Evolutionary conservation across 1,140 invertebrate species (phyloP), one percentile per base, ranked within the genome.

Genomic region (Macrosteles quadrilineatus): DNA sequence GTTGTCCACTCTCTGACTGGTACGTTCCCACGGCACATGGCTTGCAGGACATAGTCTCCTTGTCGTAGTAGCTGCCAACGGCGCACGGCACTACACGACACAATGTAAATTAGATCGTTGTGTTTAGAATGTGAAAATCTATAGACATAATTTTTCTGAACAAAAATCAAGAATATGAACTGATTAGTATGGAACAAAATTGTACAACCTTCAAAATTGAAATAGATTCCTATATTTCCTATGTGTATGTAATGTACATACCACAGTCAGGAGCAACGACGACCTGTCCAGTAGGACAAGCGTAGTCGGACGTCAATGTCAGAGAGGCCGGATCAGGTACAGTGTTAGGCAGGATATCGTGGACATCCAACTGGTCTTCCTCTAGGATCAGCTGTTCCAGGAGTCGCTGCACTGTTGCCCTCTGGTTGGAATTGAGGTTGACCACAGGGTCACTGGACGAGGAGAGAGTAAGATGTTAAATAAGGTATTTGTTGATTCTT

Each of bases 31-130:
- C 81, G 0, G 93, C 90, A 78, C 97, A 99, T 2, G 90, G 87
- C 17, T 89, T 80, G 77, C 97, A 99, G 23, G 85, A 87, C 74
- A 90, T 87, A 27, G 86, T 90, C 6, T 87, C 84, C 32, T 85
- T 84, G 73, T 96, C 87, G 78, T 92, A 96, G 83, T 86, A 98
- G 1, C 93, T 95, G 63, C 97, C 97, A 72, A 96, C 87, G 36
- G 96, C 90, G 80, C 97, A 99, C 29, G 96, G 92, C 27, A 99
- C 97, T 94, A n/a, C n/a, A n/a, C n/a, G n/a, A n/a, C n/a, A n/a
- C n/a, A n/a, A n/a, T n/a, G n/a, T n/a, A n/a, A n/a, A n/a, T n/a
- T n/a, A n/a, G n/a, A n/a, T n/a, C n/a, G n/a, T n/a, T n/a, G n/a
- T n/a, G n/a, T n/a, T n/a, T n/a, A n/a, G n/a, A n/a, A n/a, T n/a